These are phyloP conservation scores for Lepus townsendii DNA, from an alignment of 2,797 vertebrate species.

Conservation along the genomic window DNA sequence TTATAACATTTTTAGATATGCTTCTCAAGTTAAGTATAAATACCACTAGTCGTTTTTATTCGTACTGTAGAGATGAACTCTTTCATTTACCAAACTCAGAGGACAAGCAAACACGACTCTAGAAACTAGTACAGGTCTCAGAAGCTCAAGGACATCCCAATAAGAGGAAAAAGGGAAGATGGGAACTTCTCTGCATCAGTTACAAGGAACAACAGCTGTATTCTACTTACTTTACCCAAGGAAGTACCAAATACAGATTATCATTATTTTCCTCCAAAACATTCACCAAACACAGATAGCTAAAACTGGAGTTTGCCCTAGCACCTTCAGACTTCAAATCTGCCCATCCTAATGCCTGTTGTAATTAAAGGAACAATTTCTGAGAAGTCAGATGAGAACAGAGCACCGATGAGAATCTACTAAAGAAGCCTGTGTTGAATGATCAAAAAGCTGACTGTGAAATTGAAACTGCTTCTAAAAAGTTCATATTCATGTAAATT, in stretches of 20 bases:
- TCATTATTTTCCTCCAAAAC: neutral
- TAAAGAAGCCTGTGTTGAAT: neutral
- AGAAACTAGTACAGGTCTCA: neutral
- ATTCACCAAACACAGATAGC: neutral
- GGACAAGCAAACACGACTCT: neutral
- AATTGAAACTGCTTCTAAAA: neutral
- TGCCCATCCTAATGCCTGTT: neutral
- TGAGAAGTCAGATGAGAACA: neutral
- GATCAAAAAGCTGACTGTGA: neutral
- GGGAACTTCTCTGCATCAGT: neutral
- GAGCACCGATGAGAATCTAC: neutral
- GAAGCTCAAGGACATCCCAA: neutral
- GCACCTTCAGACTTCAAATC: slow-evolving; percentile 8
- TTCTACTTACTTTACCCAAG: neutral
- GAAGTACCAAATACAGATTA: neutral
- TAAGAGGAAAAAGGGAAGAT: neutral
- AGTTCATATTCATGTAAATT: neutral
- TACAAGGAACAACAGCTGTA: neutral
- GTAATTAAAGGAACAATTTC: neutral
- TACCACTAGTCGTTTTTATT: neutral
- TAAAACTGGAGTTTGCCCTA: neutral
- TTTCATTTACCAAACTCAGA: neutral
- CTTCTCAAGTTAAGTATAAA: neutral
- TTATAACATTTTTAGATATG: neutral
- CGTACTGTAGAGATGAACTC: neutral